A percentile compares a stretch with the other conserved stretches of the same genome.
These are phyloP conservation scores for Papilio protenor DNA, from an alignment of 2,888 invertebrate genomes.

Conservation along the genomic window DNA sequence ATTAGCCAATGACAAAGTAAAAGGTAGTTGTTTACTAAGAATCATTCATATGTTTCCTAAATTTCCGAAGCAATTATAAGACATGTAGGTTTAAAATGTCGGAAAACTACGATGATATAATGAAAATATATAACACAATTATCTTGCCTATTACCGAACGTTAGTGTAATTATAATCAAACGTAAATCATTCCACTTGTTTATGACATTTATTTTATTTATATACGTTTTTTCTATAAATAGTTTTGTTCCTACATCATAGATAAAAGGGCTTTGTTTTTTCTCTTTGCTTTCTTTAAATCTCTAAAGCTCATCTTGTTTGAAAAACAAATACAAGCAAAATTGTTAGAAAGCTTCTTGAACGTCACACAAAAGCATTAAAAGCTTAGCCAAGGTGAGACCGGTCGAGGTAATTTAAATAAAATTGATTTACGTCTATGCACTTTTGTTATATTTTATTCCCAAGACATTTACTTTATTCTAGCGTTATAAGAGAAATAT, in stretches of 20 bases:
- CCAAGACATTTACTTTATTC: too few species aligned
- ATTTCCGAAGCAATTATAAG: too few species aligned
- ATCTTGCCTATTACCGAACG: too few species aligned
- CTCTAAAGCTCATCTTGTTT: constrained; percentile 1
- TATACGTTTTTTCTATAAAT: not conserved
- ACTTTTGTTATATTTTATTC: not conserved
- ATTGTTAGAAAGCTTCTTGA: not conserved
- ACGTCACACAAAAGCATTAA: not conserved
- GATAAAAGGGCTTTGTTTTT: not conserved
- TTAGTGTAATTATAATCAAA: not conserved
- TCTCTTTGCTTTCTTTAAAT: constrained; percentile 23
- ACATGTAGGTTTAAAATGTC: too few species aligned
- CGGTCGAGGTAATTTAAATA: not conserved
- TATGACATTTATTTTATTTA: not conserved
- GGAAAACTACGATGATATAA: too few species aligned
- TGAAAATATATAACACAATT: too few species aligned
- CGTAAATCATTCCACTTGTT: not conserved
- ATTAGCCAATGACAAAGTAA: not conserved
- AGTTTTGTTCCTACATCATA: not conserved
- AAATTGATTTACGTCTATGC: not conserved
- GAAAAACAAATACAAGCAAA: not conserved
- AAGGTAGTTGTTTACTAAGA: not conserved
- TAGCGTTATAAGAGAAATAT: not conserved
- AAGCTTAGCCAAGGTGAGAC: constrained; percentile 3
- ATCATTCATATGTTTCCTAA: not conserved